Evolutionary conservation across 2,797 vertebrate genomes (phyloP).

Genomic region (Ctenopoma multispine): DNA sequence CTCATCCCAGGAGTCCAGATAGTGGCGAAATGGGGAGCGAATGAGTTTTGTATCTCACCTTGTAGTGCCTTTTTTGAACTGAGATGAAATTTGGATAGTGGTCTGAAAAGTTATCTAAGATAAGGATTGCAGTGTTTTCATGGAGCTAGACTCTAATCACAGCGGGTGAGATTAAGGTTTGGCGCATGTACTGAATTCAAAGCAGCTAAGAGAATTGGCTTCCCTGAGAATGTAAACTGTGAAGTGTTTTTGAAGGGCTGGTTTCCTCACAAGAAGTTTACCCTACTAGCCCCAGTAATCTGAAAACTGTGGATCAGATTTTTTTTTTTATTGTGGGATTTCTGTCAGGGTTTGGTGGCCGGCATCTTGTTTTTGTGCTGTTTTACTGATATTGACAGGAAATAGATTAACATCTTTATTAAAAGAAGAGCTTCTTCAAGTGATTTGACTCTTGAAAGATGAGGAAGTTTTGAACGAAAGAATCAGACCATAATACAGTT

Average conservation of each 20-base stretch:
- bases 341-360: background rate
- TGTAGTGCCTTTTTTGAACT: conserved; percentile 26
- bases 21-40: conserved; percentile 1
- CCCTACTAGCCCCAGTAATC: background rate
- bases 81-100: conserved; percentile 51
- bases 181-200: conserved; percentile 42
- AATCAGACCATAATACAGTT: background rate
- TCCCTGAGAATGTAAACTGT: conserved; percentile 12
- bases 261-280: conserved; percentile 7
- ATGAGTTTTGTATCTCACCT: conserved; percentile 42
- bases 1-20: conserved; percentile 16
- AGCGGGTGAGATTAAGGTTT: conserved; percentile 28
- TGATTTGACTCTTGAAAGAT: background rate
- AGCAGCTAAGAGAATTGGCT: conserved; percentile 28
- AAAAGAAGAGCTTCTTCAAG: background rate
- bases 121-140: conserved; percentile 50
- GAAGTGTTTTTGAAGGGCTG: conserved; percentile 15
- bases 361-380: background rate
- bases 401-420: background rate
- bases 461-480: background rate
- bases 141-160: conserved; percentile 30
- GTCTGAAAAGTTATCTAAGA: conserved; percentile 34
- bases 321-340: too few relatives aligned
- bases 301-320: background rate
- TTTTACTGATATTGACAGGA: background rate